Conservation (phyloP, 2,113 vertebrate species). For the Cyanoderma ruficeps region DNA sequence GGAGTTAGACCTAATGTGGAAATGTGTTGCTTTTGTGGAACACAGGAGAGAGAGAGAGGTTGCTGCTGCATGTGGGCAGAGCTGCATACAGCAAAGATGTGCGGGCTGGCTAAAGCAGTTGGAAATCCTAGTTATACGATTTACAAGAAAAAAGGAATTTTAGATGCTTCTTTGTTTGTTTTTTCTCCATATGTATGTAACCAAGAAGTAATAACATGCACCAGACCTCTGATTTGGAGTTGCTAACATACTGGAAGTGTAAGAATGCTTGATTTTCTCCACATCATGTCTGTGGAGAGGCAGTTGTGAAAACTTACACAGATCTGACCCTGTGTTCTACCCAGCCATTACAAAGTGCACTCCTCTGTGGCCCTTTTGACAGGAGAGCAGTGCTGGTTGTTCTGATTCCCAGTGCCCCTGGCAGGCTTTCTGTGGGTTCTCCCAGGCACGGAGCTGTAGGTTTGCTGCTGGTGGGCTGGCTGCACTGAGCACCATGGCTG, state of each 20-base stretch:
- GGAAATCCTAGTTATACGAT: background rate
- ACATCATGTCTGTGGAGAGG: background rate
- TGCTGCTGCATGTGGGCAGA: constrained; percentile 44
- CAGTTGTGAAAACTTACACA: background rate
- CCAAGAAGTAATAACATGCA: background rate
- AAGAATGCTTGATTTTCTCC: background rate
- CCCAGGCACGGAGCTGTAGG: background rate
- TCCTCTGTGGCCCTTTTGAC: background rate
- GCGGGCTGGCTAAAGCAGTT: constrained; percentile 1
- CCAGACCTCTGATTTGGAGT: background rate
- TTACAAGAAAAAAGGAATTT: constrained; percentile 11
- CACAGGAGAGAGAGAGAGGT: background rate
- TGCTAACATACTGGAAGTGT: background rate
- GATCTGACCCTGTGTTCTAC: background rate
- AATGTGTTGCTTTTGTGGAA: constrained; percentile 32
- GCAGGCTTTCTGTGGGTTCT: background rate
- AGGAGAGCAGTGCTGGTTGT: background rate
- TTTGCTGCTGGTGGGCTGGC: background rate
- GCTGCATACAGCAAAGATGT: constrained; percentile 20
- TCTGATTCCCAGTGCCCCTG: background rate
- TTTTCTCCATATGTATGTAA: background rate
- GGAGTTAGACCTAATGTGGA: constrained; percentile 1
- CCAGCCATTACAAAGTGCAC: background rate
- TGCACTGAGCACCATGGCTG: background rate
- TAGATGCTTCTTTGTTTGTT: background rate